These are phyloP conservation scores for Spodoptera frugiperda DNA, from an alignment of 1,140 invertebrate genomes.

Conservation along the genomic window DNA sequence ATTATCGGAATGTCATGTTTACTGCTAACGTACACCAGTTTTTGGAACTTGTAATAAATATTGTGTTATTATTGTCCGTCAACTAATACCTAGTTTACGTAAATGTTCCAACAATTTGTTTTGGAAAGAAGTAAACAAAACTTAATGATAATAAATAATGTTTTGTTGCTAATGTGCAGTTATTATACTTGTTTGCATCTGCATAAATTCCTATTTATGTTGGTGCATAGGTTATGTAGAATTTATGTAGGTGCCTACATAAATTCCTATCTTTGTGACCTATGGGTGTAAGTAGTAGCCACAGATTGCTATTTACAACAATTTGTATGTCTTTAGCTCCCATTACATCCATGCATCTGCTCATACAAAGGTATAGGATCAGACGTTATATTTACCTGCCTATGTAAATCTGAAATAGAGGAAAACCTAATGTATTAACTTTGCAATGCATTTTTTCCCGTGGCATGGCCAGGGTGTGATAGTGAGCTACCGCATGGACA, in stretches of 20 bases:
- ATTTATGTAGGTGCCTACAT: too few relatives aligned
- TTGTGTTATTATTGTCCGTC: background rate
- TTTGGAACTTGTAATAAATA: background rate
- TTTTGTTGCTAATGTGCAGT: too few relatives aligned
- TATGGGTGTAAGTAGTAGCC: too few relatives aligned
- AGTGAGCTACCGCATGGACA: slow-evolving; percentile 90
- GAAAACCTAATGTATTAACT: background rate
- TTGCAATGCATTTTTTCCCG: background rate
- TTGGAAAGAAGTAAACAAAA: background rate
- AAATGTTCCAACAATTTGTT: background rate
- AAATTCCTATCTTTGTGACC: too few relatives aligned
- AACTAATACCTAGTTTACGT: background rate
- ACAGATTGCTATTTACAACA: too few relatives aligned
- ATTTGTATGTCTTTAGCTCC: too few relatives aligned
- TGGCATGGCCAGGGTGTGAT: slow-evolving; percentile 88
- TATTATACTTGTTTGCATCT: too few relatives aligned
- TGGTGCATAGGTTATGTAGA: too few relatives aligned
- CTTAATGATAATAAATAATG: background rate
- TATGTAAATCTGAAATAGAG: background rate
- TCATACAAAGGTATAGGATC: too few relatives aligned
- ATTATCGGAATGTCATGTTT: slow-evolving; percentile 14
- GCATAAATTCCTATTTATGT: too few relatives aligned
- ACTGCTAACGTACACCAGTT: slow-evolving; percentile 2
- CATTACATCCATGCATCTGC: too few relatives aligned
- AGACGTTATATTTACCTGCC: too few relatives aligned